Percentiles rank a stretch among this genome's conserved stretches.
phyloP scores from a whole-genome alignment of 2,888 invertebrate species.

The Tetheella fluctuosa region DNA sequence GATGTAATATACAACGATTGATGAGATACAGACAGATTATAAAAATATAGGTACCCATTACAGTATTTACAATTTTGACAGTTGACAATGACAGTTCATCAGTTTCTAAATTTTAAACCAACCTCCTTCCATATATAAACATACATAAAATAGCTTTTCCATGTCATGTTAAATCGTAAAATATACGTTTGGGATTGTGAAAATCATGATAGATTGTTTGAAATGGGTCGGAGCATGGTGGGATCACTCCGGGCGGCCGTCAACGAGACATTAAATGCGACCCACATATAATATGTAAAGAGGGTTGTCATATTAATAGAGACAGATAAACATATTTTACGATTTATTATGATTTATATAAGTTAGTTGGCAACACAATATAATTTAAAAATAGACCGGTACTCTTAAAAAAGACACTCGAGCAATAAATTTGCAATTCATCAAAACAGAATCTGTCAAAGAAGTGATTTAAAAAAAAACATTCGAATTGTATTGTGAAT shows the following conservation, averaged over 20 bases:
- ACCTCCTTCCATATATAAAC: neutral
- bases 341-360: neutral
- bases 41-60: neutral
- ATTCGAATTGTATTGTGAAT: too few relatives aligned
- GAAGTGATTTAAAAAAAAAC: too few relatives aligned
- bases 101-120: neutral
- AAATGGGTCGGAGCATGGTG: conserved; percentile 19
- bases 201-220: conserved; percentile 28
- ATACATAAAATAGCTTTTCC: neutral
- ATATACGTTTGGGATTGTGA: conserved; percentile 8
- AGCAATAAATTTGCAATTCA: neutral
- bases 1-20: neutral
- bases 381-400: neutral
- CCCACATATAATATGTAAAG: conserved; percentile 1
- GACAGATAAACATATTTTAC: neutral
- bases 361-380: neutral
- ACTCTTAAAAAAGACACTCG: too few relatives aligned
- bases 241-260: neutral
- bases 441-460: too few relatives aligned
- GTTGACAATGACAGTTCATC: neutral
- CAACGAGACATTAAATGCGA: neutral
- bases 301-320: conserved; percentile 2
- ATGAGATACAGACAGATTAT: neutral
- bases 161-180: conserved; percentile 2
- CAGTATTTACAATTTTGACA: neutral